Conservation (phyloP, 2,113 vertebrate genomes). For the Cavia aperea region DNA sequence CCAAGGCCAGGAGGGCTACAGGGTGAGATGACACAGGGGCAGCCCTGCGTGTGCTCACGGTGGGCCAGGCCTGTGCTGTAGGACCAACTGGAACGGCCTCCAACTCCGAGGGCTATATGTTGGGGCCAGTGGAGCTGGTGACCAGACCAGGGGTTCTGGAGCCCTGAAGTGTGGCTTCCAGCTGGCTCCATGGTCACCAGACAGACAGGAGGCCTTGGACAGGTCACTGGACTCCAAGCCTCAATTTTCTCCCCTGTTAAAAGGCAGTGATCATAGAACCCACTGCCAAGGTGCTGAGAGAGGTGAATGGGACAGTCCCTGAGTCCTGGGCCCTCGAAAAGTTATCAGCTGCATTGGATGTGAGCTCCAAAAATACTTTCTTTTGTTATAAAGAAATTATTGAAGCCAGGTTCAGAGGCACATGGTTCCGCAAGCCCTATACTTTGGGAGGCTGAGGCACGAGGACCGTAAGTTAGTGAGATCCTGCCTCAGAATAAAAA, state of each 20-base stretch:
- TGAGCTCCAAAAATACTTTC: background rate
- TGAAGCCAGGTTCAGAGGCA: background rate
- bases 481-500: background rate
- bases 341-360: background rate
- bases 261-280: background rate
- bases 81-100: no score
- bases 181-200: background rate
- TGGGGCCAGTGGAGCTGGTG: background rate
- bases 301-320: background rate
- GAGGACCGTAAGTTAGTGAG: background rate
- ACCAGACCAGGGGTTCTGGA: background rate
- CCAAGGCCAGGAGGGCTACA: no score
- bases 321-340: background rate
- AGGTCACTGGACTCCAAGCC: background rate
- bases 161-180: background rate
- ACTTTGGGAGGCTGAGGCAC: background rate
- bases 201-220: background rate
- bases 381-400: background rate
- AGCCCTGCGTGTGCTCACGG: background rate
- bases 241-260: background rate
- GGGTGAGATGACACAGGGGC: accelerated
- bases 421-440: background rate
- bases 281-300: no score
- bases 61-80: no score
- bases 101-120: background rate